Base-by-base conservation (phyloP, 53 echinoderm and acorn worm genomes). In the Hippasteria phrygiana region DNA sequence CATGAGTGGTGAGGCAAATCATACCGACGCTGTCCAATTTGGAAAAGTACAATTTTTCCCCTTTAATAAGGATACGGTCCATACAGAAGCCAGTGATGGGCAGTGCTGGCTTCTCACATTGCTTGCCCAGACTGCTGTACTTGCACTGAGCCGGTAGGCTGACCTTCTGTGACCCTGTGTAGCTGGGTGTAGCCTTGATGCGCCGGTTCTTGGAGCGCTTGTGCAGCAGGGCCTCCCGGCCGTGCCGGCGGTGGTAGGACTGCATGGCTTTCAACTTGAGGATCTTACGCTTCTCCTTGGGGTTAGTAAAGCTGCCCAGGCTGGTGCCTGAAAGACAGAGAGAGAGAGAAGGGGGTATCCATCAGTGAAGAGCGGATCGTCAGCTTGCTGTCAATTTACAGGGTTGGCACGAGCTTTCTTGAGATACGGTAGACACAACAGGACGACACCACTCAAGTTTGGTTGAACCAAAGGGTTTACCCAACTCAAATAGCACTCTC, bases 261-360 rank as follows among this genome's bases (percentile, higher is more conserved):
- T 90, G 87, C 77, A 93, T 80, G 12, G 97, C 91, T 69, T 94
- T 87, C 64, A 95, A 87, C 53, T 91, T 88, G 35, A 78, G 89
- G 67, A 97, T 79, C 75, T 94, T 95, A 28, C 89, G 90, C 86
- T 90, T 95, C 31, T 95, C 95, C 70, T 94, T 95, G 3, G 95
- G 83, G 88, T 87, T 93, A 45, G 92, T 88, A 40, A 95, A 88
- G 72, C 86, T 91, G 50, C 95, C 97, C 12, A 97, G 77, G 40
- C 90, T 85, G 13, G 84, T 24, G 16, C 95, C 95, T 95, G 66
- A 6, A 47, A 33, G 46, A 32, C 5, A 42, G 38, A 67, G 9
- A 18, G 20, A 43, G 34, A 78, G 22, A 11, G 20, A 81, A 39
- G 13, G 22, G 20, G 43, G n/a, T n/a, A n/a, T n/a, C n/a, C n/a